Percentiles rank a stretch among this genome's conserved stretches.
phyloP scores from a whole-genome alignment of 1,140 invertebrate species.

The Drosophila aff. region DNA sequence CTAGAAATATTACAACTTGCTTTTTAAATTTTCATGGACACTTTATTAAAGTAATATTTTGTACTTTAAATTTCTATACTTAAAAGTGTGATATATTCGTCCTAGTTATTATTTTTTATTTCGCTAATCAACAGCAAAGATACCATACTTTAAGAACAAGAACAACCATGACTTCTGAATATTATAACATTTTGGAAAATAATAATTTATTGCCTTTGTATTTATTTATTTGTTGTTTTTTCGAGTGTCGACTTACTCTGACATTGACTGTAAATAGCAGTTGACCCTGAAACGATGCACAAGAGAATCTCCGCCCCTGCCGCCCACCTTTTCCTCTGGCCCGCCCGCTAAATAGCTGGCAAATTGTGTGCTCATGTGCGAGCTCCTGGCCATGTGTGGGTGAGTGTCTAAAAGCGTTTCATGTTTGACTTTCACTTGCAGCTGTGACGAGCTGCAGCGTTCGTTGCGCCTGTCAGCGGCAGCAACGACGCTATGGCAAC shows the following conservation, averaged over 20 bases:
- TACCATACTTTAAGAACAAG: neutral
- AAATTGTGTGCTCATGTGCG: conserved; percentile 51
- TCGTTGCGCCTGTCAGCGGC: conserved; percentile 61
- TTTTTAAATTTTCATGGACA: too few species aligned
- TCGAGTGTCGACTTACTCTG: conserved; percentile 25
- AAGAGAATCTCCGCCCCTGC: conserved; percentile 32
- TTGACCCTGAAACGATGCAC: conserved; percentile 73
- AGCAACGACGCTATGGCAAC: conserved; percentile 47
- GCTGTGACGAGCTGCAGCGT: conserved; percentile 62
- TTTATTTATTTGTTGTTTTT: conserved; percentile 2
- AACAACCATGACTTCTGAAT: too few species aligned
- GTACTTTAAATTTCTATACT: too few species aligned
- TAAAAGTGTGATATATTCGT: too few species aligned
- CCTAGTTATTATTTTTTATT: neutral
- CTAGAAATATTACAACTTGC: too few species aligned
- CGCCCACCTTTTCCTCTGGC: neutral
- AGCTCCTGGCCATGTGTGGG: conserved; percentile 25
- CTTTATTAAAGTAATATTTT: too few species aligned
- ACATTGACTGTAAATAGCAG: conserved; percentile 65
- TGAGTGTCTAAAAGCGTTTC: conserved; percentile 52
- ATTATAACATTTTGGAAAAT: too few species aligned
- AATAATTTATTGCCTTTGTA: neutral
- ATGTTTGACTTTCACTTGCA: conserved; percentile 82
- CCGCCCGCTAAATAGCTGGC: conserved; percentile 49
- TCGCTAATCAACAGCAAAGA: neutral